phyloP scores from a whole-genome alignment of 2,888 invertebrate genomes.

The Ptychoptera contaminata region DNA sequence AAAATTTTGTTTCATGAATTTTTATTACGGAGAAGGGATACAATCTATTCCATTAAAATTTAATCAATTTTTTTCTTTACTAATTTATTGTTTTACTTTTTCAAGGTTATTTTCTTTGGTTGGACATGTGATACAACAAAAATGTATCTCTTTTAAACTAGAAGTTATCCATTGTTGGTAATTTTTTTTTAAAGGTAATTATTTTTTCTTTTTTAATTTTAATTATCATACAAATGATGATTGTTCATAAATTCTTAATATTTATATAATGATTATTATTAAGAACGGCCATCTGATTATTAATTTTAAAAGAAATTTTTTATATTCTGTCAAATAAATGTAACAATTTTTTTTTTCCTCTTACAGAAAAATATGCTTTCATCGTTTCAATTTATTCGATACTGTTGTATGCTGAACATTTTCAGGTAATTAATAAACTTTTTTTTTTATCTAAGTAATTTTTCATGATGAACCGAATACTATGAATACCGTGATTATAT shows the following conservation, averaged over 20 bases:
- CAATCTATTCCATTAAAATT: too few relatives aligned
- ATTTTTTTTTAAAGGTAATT: too few relatives aligned
- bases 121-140: too few relatives aligned
- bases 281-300: conserved; percentile 9
- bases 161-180: too few relatives aligned
- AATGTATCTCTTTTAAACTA: too few relatives aligned
- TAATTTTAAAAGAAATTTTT: not conserved
- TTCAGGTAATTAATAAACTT: not conserved
- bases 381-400: not conserved
- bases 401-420: not conserved
- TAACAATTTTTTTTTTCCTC: not conserved
- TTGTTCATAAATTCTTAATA: conserved; percentile 7
- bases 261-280: conserved; percentile 5
- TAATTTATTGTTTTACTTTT: too few relatives aligned
- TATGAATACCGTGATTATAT: conserved; percentile 4
- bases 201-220: not conserved
- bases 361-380: not conserved
- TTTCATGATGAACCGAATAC: conserved; percentile 3
- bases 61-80: too few relatives aligned
- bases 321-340: not conserved
- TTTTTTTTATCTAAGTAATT: not conserved
- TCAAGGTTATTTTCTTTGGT: too few relatives aligned
- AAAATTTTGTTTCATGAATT: not conserved
- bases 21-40: too few relatives aligned
- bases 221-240: conserved; percentile 4